These are phyloP conservation scores for Knipowitschia caucasica DNA, from an alignment of 2,797 vertebrate genomes.

Conservation along the genomic window DNA sequence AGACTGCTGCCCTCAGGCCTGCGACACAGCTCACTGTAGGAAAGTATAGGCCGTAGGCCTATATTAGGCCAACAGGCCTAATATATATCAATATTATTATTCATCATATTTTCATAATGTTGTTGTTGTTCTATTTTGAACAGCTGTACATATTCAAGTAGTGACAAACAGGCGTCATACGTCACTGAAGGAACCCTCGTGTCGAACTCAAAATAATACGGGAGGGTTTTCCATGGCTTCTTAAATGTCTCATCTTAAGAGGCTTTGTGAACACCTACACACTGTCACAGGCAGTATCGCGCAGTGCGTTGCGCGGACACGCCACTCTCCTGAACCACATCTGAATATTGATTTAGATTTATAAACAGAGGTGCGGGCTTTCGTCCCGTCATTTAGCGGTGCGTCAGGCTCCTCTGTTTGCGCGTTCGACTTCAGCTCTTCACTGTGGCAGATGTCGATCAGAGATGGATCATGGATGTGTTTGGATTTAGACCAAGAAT, in stretches of 20 bases:
- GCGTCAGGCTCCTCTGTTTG: conserved; percentile 44
- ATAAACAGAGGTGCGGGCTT: conserved; percentile 86
- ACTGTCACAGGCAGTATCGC: conserved; percentile 22
- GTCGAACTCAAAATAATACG: conserved; percentile 84
- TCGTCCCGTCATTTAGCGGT: conserved; percentile 73
- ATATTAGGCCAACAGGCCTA: not conserved
- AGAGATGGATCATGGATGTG: conserved; percentile 26
- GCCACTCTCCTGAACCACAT: conserved; percentile 87
- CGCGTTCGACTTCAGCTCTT: conserved; percentile 33
- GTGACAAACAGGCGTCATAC: conserved; percentile 44
- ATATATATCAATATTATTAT: not conserved
- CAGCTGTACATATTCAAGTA: too few relatives aligned
- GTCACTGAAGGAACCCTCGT: conserved; percentile 67
- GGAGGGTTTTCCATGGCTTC: conserved; percentile 94
- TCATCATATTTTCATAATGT: too few relatives aligned
- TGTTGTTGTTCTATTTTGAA: too few relatives aligned
- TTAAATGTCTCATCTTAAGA: conserved; percentile 98
- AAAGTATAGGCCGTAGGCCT: conserved; percentile 45
- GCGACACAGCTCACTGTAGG: not conserved
- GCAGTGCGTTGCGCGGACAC: conserved; percentile 57
- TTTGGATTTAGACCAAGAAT: conserved; percentile 18
- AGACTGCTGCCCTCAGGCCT: conserved; percentile 32
- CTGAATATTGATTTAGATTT: conserved; percentile 99
- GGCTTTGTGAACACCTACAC: conserved; percentile 88
- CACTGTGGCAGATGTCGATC: conserved; percentile 56